Evolutionary conservation across 2,113 vertebrate species (phyloP).

Genomic region (Oophaga pumilio): DNA sequence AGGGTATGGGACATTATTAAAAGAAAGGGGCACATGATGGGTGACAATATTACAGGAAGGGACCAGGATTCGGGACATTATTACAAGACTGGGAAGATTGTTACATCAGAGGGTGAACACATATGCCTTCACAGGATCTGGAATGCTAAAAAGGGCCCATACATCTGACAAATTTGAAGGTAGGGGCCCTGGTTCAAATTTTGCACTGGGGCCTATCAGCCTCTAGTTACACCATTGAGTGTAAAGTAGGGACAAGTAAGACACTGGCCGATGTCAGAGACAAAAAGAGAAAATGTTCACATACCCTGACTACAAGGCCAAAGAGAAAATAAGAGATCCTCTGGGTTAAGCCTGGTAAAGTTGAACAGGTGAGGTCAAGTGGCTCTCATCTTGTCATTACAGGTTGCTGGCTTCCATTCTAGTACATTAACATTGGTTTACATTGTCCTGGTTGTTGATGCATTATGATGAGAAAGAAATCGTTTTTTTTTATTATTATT

Average conservation of each 20-base stretch:
- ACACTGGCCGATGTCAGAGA: background rate
- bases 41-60: too few relatives aligned
- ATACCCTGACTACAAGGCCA: background rate
- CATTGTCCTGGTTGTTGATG: conserved; percentile 23
- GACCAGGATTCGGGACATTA: too few relatives aligned
- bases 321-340: background rate
- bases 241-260: background rate
- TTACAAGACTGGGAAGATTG: too few relatives aligned
- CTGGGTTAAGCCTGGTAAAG: background rate
- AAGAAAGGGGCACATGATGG: too few relatives aligned
- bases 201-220: too few relatives aligned
- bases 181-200: too few relatives aligned
- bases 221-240: too few relatives aligned
- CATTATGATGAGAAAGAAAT: conserved; percentile 39
- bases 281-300: background rate
- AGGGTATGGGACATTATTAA: too few relatives aligned
- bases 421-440: conserved; percentile 33
- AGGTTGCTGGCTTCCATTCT: background rate
- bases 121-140: too few relatives aligned
- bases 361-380: background rate
- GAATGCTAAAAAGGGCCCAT: too few relatives aligned
- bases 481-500: conserved; percentile 26
- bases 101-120: too few relatives aligned
- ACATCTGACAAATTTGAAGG: too few relatives aligned
- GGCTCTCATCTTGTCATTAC: background rate